These are phyloP conservation scores for Branchellion lobata DNA, from an alignment of 2,888 invertebrate genomes.

Conservation along the genomic window DNA sequence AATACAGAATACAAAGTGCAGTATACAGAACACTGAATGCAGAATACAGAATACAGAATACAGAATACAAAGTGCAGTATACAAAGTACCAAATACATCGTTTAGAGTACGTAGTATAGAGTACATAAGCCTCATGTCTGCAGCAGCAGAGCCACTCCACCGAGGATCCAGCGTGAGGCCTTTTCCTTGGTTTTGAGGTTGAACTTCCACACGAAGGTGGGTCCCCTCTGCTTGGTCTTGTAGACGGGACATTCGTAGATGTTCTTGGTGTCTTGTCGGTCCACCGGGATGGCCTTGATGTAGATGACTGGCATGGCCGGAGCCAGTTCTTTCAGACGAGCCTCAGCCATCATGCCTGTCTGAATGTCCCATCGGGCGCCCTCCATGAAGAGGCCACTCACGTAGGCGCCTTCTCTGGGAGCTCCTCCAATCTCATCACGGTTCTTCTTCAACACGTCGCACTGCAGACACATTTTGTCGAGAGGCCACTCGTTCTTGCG, in stretches of 20 bases:
- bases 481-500: slow-evolving; percentile 86
- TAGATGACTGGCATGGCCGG: slow-evolving; percentile 92
- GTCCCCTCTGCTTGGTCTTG: slow-evolving; percentile 87
- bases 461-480: slow-evolving; percentile 94
- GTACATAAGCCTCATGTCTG: slow-evolving; percentile 25
- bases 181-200: slow-evolving; percentile 93
- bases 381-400: slow-evolving; percentile 87
- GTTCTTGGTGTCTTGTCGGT: slow-evolving; percentile 86
- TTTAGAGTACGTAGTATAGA: background rate
- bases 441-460: slow-evolving; percentile 93
- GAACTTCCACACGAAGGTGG: slow-evolving; percentile 95
- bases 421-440: slow-evolving; percentile 86
- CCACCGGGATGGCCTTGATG: slow-evolving; percentile 76
- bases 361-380: slow-evolving; percentile 91
- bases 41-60: background rate
- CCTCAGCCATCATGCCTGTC: slow-evolving; percentile 86
- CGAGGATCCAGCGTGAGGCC: slow-evolving; percentile 89
- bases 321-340: slow-evolving; percentile 85
- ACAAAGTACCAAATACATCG: background rate
- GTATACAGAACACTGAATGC: too few species aligned
- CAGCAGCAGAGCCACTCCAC: slow-evolving; percentile 81
- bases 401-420: slow-evolving; percentile 82
- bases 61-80: background rate
- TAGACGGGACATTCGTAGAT: slow-evolving; percentile 96
- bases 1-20: too few species aligned